Base-by-base conservation (phyloP, 2,113 vertebrate species). In the Fregetta grallaria region DNA sequence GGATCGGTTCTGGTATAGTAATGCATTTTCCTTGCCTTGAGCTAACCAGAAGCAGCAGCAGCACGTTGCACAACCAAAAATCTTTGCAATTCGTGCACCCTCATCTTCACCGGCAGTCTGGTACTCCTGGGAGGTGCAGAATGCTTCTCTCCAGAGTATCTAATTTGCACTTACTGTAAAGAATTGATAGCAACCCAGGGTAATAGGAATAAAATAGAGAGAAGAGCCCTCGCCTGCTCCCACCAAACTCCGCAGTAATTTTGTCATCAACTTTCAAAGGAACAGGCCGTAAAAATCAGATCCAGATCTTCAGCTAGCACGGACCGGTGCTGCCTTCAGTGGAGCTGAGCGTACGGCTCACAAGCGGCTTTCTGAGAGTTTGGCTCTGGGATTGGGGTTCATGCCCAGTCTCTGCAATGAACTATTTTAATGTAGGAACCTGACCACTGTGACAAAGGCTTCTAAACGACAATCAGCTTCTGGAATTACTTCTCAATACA, bases 101-200 rank as follows among this genome's bases (percentile, higher is more conserved):
- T 95, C 8, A 3, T 2, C 5, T 59, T 90, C 91, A 79, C 62
- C 86, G 95, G 93, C 81, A 79, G 3, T 3, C 91, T 73, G 84
- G 73, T 62, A 32, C 81, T 90, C 81, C 67, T 70, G 84, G 58
- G 77, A 79, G 91, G 50, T 1, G 15, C 71, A 30, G 70, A 73
- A 55, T 26, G 38, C 62, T 70, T 53, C 92, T 88, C 94, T 76
- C 70, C 76, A 85, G 86, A 90, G 91, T 47, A 67, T 55, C 53
- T 40, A 42, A 66, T 90, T 90, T 95, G 94, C 95, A 97, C 91
- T 97, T 95, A 80, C 74, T 92, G 36, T 87, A 85, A 81, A 87
- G 86, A 89, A 89, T 38, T 44, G 81, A 62, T 42, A 90, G 67
- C 70, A 74, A 72, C 78, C 76, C 73, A 88, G 86, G 89, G 87